A percentile compares a stretch with the other conserved stretches of the same genome.
phyloP scores from a whole-genome alignment of 37 sponge, comb jelly and placozoan genomes.

The Dysidea cf. avara region DNA sequence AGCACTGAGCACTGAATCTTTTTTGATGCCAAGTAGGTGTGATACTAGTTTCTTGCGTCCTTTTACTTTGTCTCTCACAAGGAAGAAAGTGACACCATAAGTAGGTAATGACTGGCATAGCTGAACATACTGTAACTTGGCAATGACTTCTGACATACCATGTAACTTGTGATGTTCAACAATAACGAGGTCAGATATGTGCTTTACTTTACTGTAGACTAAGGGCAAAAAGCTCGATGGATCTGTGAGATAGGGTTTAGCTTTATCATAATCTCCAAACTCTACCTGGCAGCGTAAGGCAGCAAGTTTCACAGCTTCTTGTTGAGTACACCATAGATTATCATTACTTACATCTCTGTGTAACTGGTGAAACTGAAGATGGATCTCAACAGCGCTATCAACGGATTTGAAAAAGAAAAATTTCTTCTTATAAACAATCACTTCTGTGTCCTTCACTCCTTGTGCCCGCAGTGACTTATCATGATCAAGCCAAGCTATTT shows the following conservation, averaged over 20 bases:
- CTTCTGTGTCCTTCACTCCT: background rate
- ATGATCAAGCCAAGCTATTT: background rate
- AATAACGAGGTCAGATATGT: background rate
- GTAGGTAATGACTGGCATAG: background rate
- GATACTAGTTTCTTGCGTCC: background rate
- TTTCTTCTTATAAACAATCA: background rate
- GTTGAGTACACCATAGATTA: background rate
- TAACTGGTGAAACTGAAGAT: too few species aligned
- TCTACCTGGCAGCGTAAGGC: background rate
- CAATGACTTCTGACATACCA: background rate
- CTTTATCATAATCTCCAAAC: background rate
- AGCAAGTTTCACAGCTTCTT: background rate
- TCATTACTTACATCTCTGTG: too few species aligned
- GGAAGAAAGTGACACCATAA: background rate
- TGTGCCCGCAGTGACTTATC: background rate
- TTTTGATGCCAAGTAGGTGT: background rate
- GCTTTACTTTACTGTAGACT: background rate
- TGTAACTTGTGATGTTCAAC: background rate
- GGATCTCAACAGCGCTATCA: too few species aligned
- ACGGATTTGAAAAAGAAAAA: background rate
- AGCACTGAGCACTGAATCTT: background rate
- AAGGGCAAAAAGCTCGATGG: background rate
- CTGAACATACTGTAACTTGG: background rate
- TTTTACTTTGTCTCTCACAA: background rate
- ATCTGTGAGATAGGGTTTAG: background rate